phyloP scores from a whole-genome alignment of 2,113 vertebrate species.

The Apteryx owenii region DNA sequence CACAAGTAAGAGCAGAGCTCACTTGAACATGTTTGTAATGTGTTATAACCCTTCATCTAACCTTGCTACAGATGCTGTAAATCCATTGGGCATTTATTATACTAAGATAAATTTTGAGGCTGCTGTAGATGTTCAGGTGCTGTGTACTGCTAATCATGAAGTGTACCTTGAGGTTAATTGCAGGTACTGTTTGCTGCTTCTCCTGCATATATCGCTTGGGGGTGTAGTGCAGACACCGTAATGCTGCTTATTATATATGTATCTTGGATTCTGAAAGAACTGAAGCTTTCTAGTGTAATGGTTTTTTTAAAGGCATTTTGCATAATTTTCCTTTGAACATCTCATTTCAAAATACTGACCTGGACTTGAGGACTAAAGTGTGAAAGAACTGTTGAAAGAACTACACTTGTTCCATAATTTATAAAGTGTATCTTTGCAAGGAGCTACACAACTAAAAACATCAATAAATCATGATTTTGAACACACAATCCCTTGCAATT shows the following conservation, averaged over 20 bases:
- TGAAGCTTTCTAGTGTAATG: conserved; percentile 38
- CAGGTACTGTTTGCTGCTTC: conserved; percentile 45
- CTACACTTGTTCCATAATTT: conserved; percentile 27
- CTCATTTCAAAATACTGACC: conserved; percentile 34
- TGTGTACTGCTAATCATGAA: conserved; percentile 58
- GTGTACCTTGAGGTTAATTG: conserved; percentile 60
- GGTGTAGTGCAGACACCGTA: conserved; percentile 48
- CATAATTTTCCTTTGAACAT: background rate
- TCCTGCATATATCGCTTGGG: conserved; percentile 54
- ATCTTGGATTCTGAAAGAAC: conserved; percentile 48
- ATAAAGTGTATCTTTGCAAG: conserved; percentile 55
- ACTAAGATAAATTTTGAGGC: conserved; percentile 15
- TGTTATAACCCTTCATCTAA: conserved; percentile 13
- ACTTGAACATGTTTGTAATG: background rate
- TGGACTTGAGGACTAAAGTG: conserved; percentile 32
- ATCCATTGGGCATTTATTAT: conserved; percentile 47
- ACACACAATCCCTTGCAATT: conserved; percentile 44
- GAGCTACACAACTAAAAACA: conserved; percentile 41
- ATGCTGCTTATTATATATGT: conserved; percentile 47
- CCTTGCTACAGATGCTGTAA: conserved; percentile 46
- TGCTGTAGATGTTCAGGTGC: conserved; percentile 69
- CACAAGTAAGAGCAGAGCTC: conserved; percentile 26
- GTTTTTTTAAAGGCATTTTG: conserved; percentile 11
- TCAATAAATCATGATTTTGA: conserved; percentile 66
- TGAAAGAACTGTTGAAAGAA: conserved; percentile 28